These are phyloP conservation scores for Mythimna pallens DNA, from an alignment of 2,888 invertebrate species.

Conservation along the genomic window DNA sequence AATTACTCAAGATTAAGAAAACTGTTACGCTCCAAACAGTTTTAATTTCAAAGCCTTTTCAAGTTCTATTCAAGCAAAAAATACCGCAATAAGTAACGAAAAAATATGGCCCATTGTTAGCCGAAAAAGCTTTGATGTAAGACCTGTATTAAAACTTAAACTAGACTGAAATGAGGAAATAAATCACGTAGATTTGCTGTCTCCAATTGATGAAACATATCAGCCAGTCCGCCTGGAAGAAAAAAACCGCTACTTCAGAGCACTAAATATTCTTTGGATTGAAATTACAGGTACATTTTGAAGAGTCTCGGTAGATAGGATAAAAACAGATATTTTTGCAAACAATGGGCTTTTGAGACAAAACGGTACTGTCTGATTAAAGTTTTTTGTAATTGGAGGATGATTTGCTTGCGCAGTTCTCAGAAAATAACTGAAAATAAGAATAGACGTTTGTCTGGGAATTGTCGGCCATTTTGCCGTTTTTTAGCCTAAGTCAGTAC, in stretches of 20 bases:
- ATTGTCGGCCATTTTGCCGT: slow-evolving; percentile 33
- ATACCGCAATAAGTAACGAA: slow-evolving; percentile 17
- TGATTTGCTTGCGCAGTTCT: slow-evolving; percentile 42
- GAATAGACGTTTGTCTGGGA: slow-evolving; percentile 51
- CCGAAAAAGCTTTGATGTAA: slow-evolving; percentile 30
- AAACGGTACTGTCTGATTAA: slow-evolving; percentile 29
- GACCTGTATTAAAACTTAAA: slow-evolving; percentile 15
- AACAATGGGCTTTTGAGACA: slow-evolving; percentile 51
- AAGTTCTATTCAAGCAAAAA: slow-evolving; percentile 31
- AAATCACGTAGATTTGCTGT: slow-evolving; percentile 15
- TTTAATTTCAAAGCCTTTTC: slow-evolving; percentile 24
- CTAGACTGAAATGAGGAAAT: slow-evolving; percentile 17
- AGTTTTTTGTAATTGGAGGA: slow-evolving; percentile 28
- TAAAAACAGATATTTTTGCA: slow-evolving; percentile 19
- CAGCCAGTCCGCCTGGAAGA: slow-evolving; percentile 1
- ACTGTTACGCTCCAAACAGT: slow-evolving; percentile 32
- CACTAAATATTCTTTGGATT: neutral
- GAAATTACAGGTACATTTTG: slow-evolving; percentile 19
- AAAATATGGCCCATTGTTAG: slow-evolving; percentile 40
- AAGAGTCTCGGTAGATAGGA: slow-evolving; percentile 10
- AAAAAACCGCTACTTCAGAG: neutral
- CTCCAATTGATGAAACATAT: slow-evolving; percentile 19
- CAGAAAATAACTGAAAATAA: slow-evolving; percentile 32
- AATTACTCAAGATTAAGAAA: slow-evolving; percentile 44
- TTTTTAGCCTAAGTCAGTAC: slow-evolving; percentile 28